Conservation (phyloP, 1,140 invertebrate species). For the Saccostrea cuccullata region DNA sequence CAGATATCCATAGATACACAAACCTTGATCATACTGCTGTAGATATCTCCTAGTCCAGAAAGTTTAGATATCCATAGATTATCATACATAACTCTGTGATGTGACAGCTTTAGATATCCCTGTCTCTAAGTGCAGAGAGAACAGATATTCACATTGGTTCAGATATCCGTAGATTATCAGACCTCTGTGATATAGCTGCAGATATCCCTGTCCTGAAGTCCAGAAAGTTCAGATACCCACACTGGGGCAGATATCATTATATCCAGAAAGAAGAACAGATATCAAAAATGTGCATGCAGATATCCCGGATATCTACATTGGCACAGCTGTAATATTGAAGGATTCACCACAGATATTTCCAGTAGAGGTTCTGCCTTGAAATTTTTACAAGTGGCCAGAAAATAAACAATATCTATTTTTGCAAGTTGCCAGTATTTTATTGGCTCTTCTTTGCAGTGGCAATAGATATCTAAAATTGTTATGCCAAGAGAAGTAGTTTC, state of each 20-base stretch:
- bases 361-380: too few relatives aligned
- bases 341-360: too few relatives aligned
- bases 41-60: too few relatives aligned
- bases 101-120: too few relatives aligned
- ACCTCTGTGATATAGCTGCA: background rate
- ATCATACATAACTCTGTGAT: background rate
- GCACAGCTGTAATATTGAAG: too few relatives aligned
- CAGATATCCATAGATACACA: background rate
- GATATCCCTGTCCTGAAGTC: background rate
- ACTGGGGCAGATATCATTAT: too few relatives aligned
- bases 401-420: background rate
- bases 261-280: background rate
- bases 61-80: background rate
- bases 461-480: too few relatives aligned
- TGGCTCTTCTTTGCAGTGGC: background rate
- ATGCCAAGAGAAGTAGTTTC: too few relatives aligned
- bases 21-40: too few relatives aligned
- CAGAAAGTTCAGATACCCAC: too few relatives aligned
- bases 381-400: too few relatives aligned
- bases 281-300: background rate
- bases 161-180: background rate
- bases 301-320: background rate
- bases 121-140: too few relatives aligned
- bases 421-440: background rate
- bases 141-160: background rate